Evolutionary conservation across 1,140 invertebrate species (phyloP), one percentile per base, ranked within the genome.

Genomic region (Aporrectodea caliginosa): DNA sequence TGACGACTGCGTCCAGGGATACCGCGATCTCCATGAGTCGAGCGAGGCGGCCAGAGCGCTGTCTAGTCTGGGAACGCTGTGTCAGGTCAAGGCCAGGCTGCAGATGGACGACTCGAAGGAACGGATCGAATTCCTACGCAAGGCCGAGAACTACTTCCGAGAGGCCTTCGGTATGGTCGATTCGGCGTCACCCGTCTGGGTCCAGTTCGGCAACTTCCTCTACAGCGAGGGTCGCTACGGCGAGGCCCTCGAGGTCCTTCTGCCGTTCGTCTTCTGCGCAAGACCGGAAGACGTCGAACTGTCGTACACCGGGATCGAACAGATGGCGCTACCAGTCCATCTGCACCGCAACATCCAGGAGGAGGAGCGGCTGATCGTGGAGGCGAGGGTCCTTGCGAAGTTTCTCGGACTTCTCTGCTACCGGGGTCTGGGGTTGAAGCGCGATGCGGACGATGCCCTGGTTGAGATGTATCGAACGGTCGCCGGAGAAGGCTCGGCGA

Each of bases 171-270:
- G 12, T 16, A 31, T 81, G 16, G 27, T 16, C 35, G 43, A 43
- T 14, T 32, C 69, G 1, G 30, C 73, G 32, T 81, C 76, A 33
- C 30, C 30, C 12, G 70, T 81, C 1, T 34, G 1, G 1, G 33
- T 81, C 35, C 77, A 81, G 30, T 81, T 78, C 32, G 80, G 76
- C 32, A 81, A 81, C 73, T 81, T 73, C 35, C 43, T 81, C 32
- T 78, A 81, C 69, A 43, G 77, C 2, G 76, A 78, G 32, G 77
- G 77, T 30, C 69, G 71, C n/a, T 58, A 34, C 35, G 70, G 35
- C 16, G 69, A 69, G 22, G 80, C 80, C 14, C 76, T 81, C n/a
- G 16, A 72, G 1, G 35, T 68, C 16, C 70, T 81, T 34, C 77
- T 81, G 27, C 68, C 58, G 1, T 32, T 34, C 43, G 35, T 71